Percentiles rank a stretch among this genome's conserved stretches.
Conservation (phyloP, 2,113 vertebrate genomes). For the Syngnathus floridae region DNA sequence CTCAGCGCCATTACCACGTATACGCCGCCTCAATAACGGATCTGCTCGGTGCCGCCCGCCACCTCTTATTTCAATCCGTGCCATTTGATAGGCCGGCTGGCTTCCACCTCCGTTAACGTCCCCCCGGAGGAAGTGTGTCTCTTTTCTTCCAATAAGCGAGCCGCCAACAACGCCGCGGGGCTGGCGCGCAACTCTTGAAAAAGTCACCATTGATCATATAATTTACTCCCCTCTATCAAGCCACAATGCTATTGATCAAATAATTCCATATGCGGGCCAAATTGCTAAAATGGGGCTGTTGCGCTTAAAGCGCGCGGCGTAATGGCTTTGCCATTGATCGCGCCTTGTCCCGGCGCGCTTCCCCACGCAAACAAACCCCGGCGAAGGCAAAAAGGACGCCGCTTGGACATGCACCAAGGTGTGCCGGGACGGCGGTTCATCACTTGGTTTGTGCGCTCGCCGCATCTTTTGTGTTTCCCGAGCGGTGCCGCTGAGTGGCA, state of each 20-base stretch:
- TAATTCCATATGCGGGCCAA: slow-evolving; percentile 72
- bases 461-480: slow-evolving; percentile 45
- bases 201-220: slow-evolving; percentile 72
- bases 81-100: slow-evolving; percentile 59
- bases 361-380: slow-evolving; percentile 67
- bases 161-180: slow-evolving; percentile 27
- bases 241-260: slow-evolving; percentile 73
- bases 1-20: slow-evolving; percentile 48
- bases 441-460: slow-evolving; percentile 46
- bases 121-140: slow-evolving; percentile 26
- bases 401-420: slow-evolving; percentile 2
- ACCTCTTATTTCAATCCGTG: slow-evolving; percentile 64
- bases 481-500: slow-evolving; percentile 36
- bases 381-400: slow-evolving; percentile 38
- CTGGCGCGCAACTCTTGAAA: slow-evolving; percentile 7
- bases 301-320: slow-evolving; percentile 63
- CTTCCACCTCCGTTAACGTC: slow-evolving; percentile 41
- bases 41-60: slow-evolving; percentile 31
- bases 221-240: slow-evolving; percentile 76
- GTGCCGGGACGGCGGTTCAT: not conserved
- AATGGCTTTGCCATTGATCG: slow-evolving; percentile 72
- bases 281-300: slow-evolving; percentile 70
- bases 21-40: slow-evolving; percentile 60
- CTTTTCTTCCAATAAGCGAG: slow-evolving; percentile 32
- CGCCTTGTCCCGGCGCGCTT: slow-evolving; percentile 43